phyloP scores from a whole-genome alignment of 2,888 invertebrate species.

The Amorpha juglandis region DNA sequence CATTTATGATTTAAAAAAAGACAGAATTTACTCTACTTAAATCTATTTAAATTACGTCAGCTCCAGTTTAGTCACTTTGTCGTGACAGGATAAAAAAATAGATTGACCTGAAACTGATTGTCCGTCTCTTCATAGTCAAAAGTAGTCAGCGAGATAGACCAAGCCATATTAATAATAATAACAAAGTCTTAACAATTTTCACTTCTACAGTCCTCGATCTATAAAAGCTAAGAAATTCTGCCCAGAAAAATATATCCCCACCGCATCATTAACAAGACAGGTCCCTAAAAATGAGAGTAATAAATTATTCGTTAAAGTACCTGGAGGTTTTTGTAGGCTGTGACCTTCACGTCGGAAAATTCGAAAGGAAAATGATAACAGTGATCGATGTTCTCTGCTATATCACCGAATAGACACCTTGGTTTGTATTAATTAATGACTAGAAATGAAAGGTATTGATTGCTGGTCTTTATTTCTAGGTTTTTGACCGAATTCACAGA shows the following conservation, averaged over 20 bases:
- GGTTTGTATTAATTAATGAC: background rate
- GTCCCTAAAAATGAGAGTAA: conserved; percentile 26
- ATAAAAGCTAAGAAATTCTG: background rate
- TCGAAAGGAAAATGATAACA: conserved; percentile 40
- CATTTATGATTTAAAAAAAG: too few species aligned
- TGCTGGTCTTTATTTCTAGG: too few species aligned
- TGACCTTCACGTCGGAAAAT: conserved; percentile 25
- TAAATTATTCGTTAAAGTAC: conserved; percentile 32
- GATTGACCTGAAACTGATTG: too few species aligned
- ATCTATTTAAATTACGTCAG: too few species aligned
- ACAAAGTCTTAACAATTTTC: background rate
- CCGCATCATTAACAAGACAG: conserved; percentile 27
- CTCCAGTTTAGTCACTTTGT: too few species aligned
- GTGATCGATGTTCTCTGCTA: conserved; percentile 45
- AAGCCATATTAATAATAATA: too few species aligned
- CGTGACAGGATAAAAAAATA: background rate
- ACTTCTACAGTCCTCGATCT: background rate
- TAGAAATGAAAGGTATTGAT: background rate
- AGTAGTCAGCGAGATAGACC: too few species aligned
- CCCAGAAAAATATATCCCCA: conserved; percentile 21
- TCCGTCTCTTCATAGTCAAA: too few species aligned
- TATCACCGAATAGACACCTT: conserved; percentile 29
- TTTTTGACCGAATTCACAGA: too few species aligned
- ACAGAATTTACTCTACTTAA: too few species aligned
- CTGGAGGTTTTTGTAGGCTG: conserved; percentile 27